Percentiles rank a stretch among this genome's conserved stretches.
These are phyloP conservation scores for Anoplolepis gracilipes DNA, from an alignment of 1,140 invertebrate species.

Conservation along the genomic window DNA sequence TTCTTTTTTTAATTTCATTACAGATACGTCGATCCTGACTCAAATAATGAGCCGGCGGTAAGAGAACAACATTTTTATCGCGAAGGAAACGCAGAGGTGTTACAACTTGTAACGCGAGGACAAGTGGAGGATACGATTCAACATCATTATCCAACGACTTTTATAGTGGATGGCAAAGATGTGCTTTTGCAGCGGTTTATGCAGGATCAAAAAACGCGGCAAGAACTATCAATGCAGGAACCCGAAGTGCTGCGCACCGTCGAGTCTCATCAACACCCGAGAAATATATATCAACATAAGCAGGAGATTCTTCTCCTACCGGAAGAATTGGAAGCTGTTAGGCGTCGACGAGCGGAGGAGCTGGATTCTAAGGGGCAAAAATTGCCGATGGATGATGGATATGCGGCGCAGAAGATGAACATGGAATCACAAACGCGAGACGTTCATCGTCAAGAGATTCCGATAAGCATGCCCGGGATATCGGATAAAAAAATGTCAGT, in stretches of 20 bases:
- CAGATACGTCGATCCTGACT: conserved; percentile 78
- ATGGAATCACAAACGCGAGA: conserved; percentile 33
- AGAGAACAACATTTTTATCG: conserved; percentile 92
- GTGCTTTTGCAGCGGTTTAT: conserved; percentile 93
- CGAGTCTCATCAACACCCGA: conserved; percentile 82
- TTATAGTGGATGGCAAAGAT: conserved; percentile 91
- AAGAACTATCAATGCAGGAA: conserved; percentile 78
- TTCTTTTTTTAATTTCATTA: conserved; percentile 61
- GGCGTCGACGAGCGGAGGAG: conserved; percentile 79
- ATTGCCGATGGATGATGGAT: conserved; percentile 79
- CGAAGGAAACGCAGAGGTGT: conserved; percentile 93
- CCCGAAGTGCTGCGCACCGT: conserved; percentile 75
- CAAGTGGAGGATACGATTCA: conserved; percentile 86
- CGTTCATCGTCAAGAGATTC: conserved; percentile 48
- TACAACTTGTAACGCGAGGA: conserved; percentile 91
- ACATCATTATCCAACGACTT: conserved; percentile 79
- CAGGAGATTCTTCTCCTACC: conserved; percentile 86
- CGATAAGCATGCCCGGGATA: background rate
- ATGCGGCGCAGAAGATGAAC: conserved; percentile 63
- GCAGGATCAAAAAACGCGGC: conserved; percentile 89
- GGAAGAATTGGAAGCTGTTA: conserved; percentile 78
- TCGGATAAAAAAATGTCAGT: conserved; percentile 59
- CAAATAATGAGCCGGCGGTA: conserved; percentile 81
- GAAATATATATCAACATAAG: conserved; percentile 87
- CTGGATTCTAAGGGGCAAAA: conserved; percentile 78